These are phyloP conservation scores for Coelopa pilipes DNA, from an alignment of 2,888 invertebrate species.

Conservation along the genomic window DNA sequence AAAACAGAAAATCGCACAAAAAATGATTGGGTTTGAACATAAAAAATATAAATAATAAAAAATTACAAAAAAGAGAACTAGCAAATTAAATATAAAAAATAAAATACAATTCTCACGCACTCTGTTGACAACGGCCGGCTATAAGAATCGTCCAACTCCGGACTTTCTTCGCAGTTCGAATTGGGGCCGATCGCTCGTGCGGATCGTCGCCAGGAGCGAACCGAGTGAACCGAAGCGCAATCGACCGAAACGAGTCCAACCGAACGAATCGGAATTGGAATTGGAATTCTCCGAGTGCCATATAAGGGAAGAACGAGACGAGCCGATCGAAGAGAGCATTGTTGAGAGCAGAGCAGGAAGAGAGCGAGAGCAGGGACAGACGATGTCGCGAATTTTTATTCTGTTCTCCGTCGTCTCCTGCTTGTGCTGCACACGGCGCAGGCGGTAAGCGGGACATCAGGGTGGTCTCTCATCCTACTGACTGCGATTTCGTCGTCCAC, in stretches of 20 bases:
- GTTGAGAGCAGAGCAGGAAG: neutral
- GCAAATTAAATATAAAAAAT: no score
- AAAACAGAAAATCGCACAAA: neutral
- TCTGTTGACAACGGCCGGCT: constrained; percentile 40
- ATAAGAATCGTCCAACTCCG: constrained; percentile 54
- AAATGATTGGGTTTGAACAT: no score
- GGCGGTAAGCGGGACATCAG: constrained; percentile 35
- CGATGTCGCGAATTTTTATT: neutral
- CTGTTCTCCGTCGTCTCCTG: neutral
- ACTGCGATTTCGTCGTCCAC: neutral
- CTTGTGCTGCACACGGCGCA: neutral
- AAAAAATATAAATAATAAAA: no score
- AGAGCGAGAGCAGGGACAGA: neutral
- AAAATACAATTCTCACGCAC: no score
- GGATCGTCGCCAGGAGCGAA: constrained; percentile 7
- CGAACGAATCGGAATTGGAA: no score
- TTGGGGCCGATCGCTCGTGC: constrained; percentile 33
- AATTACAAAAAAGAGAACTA: no score
- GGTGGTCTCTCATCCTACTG: neutral
- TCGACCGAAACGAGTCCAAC: no score
- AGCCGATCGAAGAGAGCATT: neutral
- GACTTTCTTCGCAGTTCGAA: constrained; percentile 51
- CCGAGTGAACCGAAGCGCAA: no score
- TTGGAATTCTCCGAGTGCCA: neutral
- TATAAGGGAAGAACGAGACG: neutral